Evolutionary conservation across 2,113 vertebrate genomes (phyloP).

Genomic region (Pavo muticus): DNA sequence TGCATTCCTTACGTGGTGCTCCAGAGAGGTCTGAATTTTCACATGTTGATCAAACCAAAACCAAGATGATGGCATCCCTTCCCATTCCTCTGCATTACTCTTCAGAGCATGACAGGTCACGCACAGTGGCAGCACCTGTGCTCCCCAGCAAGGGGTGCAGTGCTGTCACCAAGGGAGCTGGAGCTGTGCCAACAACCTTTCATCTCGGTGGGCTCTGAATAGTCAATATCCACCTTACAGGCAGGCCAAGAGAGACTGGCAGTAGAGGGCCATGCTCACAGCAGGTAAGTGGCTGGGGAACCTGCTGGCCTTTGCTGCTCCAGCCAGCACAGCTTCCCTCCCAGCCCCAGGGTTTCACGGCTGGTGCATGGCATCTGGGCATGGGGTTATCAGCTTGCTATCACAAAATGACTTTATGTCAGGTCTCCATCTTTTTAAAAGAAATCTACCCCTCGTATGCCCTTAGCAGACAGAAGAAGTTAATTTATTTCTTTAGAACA

Average conservation of each 20-base stretch:
- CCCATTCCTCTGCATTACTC: neutral
- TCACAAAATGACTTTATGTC: neutral
- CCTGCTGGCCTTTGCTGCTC: neutral
- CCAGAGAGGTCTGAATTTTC: neutral
- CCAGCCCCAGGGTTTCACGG: fast-evolving
- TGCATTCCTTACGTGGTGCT: neutral
- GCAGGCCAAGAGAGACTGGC: neutral
- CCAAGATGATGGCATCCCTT: neutral
- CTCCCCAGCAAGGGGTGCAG: fast-evolving
- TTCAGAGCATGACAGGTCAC: neutral
- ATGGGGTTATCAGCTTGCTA: neutral
- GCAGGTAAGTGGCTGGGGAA: neutral
- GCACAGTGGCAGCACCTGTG: neutral
- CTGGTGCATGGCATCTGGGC: neutral
- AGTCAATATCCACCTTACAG: neutral
- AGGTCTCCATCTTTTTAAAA: neutral
- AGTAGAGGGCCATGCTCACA: neutral
- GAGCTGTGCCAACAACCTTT: neutral
- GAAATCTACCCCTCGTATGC: neutral
- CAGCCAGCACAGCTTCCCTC: neutral
- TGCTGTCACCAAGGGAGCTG: neutral
- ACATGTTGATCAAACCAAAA: neutral
- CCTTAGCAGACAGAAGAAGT: conserved; percentile 1
- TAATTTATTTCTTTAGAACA: conserved; percentile 66
- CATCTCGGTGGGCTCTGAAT: neutral